These are phyloP conservation scores for Daboia siamensis DNA, from an alignment of 2,113 vertebrate species.

Conservation along the genomic window DNA sequence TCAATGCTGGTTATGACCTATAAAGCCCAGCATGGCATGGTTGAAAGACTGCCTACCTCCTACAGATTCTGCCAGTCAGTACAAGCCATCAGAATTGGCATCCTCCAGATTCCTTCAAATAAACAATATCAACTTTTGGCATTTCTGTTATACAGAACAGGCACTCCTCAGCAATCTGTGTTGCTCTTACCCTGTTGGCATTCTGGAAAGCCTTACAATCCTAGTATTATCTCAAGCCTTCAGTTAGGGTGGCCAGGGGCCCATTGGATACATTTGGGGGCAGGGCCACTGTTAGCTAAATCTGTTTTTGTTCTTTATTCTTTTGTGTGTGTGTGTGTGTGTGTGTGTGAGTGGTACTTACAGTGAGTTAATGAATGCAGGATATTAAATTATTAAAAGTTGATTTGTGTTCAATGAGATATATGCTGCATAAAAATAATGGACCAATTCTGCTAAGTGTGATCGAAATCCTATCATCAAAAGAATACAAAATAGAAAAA, in stretches of 20 bases:
- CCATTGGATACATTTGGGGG: neutral
- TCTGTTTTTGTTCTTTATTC: neutral
- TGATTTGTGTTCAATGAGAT: neutral
- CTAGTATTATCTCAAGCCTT: neutral
- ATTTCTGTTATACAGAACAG: neutral
- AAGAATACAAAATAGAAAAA: neutral
- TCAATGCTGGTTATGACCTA: neutral
- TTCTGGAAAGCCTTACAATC: neutral
- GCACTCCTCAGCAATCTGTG: neutral
- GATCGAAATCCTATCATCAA: neutral
- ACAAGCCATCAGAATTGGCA: neutral
- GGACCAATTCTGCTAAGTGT: neutral
- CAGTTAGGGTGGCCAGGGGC: neutral
- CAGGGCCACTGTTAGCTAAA: neutral
- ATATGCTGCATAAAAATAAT: neutral
- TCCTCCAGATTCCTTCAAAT: neutral
- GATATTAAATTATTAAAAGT: neutral
- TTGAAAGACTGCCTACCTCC: neutral
- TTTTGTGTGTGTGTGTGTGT: too few species aligned
- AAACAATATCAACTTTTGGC: neutral
- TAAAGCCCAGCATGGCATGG: neutral
- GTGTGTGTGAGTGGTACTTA: neutral
- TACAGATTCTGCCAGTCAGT: neutral
- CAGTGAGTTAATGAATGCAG: neutral
- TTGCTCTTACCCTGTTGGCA: neutral